phyloP scores from a whole-genome alignment of 2,888 invertebrate species.

The Ectropis crepuscularia region DNA sequence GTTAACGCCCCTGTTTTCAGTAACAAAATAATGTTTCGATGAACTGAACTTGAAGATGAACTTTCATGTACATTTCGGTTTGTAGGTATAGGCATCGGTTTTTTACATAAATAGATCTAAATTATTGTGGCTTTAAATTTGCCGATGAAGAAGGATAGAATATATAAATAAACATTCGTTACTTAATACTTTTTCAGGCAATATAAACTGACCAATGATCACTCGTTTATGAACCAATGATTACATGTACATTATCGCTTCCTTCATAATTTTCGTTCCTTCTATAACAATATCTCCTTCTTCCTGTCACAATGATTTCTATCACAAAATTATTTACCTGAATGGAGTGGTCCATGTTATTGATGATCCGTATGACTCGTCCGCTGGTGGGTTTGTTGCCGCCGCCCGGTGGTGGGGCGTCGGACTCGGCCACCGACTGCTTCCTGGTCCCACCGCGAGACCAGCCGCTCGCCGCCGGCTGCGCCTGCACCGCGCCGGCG shows the following conservation, averaged over 20 bases:
- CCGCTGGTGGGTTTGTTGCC: constrained; percentile 93
- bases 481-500: constrained; percentile 44
- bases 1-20: constrained; percentile 1
- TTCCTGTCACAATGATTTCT: not conserved
- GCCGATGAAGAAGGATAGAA: too few species aligned
- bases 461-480: constrained; percentile 87
- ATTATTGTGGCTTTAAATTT: too few species aligned
- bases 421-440: constrained; percentile 93
- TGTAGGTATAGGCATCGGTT: not conserved
- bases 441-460: constrained; percentile 91
- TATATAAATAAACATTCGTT: too few species aligned
- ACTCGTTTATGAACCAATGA: too few species aligned
- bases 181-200: too few species aligned
- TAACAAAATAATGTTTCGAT: constrained; percentile 1
- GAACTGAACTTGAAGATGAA: not conserved
- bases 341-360: constrained; percentile 96
- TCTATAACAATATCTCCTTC: too few species aligned
- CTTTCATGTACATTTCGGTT: not conserved
- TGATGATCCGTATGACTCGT: constrained; percentile 95
- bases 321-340: constrained; percentile 86
- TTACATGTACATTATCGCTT: too few species aligned
- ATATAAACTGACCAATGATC: too few species aligned
- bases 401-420: constrained; percentile 89
- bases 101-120: too few species aligned
- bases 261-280: too few species aligned